Base-by-base conservation (phyloP, 1,140 invertebrate genomes). In the Bombus huntii region DNA sequence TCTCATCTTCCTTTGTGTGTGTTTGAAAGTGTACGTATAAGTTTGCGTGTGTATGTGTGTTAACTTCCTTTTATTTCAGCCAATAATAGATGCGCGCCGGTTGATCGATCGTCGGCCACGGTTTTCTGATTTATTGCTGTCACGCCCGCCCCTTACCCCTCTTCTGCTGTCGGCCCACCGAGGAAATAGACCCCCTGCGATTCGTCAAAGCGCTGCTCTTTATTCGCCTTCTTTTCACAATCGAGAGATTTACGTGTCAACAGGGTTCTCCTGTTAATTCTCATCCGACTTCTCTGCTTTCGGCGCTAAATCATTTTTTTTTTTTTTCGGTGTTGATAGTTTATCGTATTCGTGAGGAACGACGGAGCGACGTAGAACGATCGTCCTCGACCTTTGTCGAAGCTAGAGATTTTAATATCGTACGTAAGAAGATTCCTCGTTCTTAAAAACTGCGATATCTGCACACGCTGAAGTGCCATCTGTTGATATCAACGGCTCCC, bases 31-130 rank as follows among this genome's bases (percentile, higher is more conserved):
- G 25, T 39, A 59, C 66, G 57, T 66, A 3, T 42, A 13, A 37
- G 31, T 77, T 57, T 34, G n/a, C 42, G 72, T 44, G 73, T 78
- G 22, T n/a, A 53, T 73, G 81, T 72, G 65, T 86, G 85, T 89
- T 89, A 89, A 91, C 89, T 93, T 89, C 83, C 89, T 91, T 91
- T 92, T 91, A 92, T 90, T 92, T 92, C 86, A 84, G 83, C 91
- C 91, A 92, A 91, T 93, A 92, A 92, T 92, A 89, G 88, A 90
- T 86, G 85, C 91, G 89, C 85, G 78, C 72, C 66, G 72, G 78
- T 81, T 88, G 90, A 93, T 93, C 92, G 92, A 93, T 92, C 89
- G 91, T 57, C 66, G 70, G 83, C 82, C 75, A 91, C 87, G 87
- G 85, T 92, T 92, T 90, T 88, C 87, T 89, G 88, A 92, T 92